Base-by-base conservation (phyloP, 2,888 invertebrate species). In the Sarcophaga subvicina region DNA sequence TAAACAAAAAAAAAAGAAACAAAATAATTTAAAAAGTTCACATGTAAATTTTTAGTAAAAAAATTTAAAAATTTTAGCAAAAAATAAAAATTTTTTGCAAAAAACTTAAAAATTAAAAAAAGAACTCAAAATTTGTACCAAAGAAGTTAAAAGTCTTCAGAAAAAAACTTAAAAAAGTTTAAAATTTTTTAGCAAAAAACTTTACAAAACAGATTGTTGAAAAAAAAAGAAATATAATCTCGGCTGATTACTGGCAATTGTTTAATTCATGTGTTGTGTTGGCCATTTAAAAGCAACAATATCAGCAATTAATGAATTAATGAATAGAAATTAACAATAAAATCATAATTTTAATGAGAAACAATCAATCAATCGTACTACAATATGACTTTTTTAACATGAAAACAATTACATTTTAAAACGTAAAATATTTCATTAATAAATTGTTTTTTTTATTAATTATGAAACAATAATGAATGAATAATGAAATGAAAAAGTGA, bases 1-100 rank as follows among this genome's bases (percentile, higher is more conserved):
- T 63, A 37, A 76, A 67, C 20, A 20, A 67, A 70, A 20, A 70
- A 73, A 67, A 78, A 64, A 59, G 3, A 47, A 49, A 49, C 49
- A 49, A 49, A 49, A 8, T 37, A 37, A 8, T 37, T 37, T 37
- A 37, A 37, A 37, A 37, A 37, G 37, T 37, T 37, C 60, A 45
- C 27, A 14, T 54, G 17, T 17, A 54, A 54, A 14, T 5, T 17
- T 49, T 49, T 14, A 49, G 14, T 0, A 49, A 49, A 49, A 27
- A 27, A 5, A 14, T 49, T 49, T 49, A 2, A 49, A 12, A 49
- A 12, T 49, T 4, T 12, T 12, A 49, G 12, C 2, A 49, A 49
- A 49, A 49, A 11, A 49, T 22, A 22, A 22, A 22, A 22, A 22
- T 22, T 22, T 22, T 22, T 22, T 1, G 22, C 22, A 22, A 22